Evolutionary conservation across 2,888 invertebrate species (phyloP), one percentile per base, ranked within the genome.

Genomic region (Drosophila koepferae): DNA sequence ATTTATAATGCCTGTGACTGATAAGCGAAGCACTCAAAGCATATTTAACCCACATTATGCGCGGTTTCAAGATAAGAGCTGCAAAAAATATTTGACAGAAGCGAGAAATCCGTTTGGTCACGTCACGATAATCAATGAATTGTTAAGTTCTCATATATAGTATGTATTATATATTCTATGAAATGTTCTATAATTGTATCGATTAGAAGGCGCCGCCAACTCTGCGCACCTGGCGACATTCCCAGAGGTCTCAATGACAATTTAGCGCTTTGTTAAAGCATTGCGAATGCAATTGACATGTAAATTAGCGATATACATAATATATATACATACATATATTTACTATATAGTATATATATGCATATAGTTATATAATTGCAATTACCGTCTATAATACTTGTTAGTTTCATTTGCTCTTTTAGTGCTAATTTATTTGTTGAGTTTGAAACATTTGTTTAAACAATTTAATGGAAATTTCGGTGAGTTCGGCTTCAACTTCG

Each of bases 401-500:
- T 48, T 16, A 60, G 51, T 8, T 46, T 36, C 23, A 0, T 51
- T 9, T 38, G 40, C 8, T 51, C 36, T 18, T 6, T 46, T 54
- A 43, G 54, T 63, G 20, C 74, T 61, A 43, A 38, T 61, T 72
- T 66, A 43, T 61, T 54, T 70, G 69, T 14, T 8, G 40, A 40
- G 14, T 20, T 41, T 36, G n/a, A 65, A 74, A 74, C 89, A 81
- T 84, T 89, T 89, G 84, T 84, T 54, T 80, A 86, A 86, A 85
- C 73, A 89, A 68, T 73, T 69, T 69, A 81, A 72, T 73, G 79
- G 72, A 20, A 70, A 77, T 74, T 71, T 64, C 1, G n/a, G 38
- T 40, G 6, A 16, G 54, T 40, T 23, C 2, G 38, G 2, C 16
- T 16, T 28, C 28, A 28, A 14, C 1, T 38, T 2, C 16, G 38